Base-by-base conservation (phyloP, 2,888 invertebrate species). In the Cheilosia variabilis region DNA sequence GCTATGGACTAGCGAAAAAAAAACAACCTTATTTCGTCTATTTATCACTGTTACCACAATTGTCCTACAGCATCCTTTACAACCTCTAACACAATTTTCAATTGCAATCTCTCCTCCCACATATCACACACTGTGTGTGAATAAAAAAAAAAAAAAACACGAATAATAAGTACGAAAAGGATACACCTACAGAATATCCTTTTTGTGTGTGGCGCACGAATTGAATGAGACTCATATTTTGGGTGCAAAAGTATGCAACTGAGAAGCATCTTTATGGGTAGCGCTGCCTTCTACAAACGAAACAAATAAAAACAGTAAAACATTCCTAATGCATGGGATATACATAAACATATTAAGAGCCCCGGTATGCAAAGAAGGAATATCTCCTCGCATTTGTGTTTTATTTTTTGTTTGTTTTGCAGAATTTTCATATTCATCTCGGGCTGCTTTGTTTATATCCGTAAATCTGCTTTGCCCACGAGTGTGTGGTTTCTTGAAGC, bases 21-120 rank as follows among this genome's bases (percentile, higher is more conserved):
- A 58, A 41, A n/a, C n/a, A 24, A 10, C 34, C 55, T 31, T 71
- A 71, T 69, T 81, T 77, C 76, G 71, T 81, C 71, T 77, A 81
- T 86, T 86, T 86, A 86, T 86, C 86, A 81, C 68, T 81, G 76
- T 63, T 86, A 57, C 76, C 81, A 68, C 86, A 81, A 77, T 86
- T 81, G 86, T 86, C 72, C 77, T 72, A 58, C 47, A 86, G 81
- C 86, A 86, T 86, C 86, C 62, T 81, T 84, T 79, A 76, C 76
- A 80, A 66, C 60, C 71, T 71, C 66, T 80, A 84, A 76, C 76
- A 86, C 71, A 62, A 76, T 86, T 76, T 75, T 47, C 75, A 86
- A 81, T 81, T 86, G 68, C 81, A 76, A 62, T 72, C 63, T 66
- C 50, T 47, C 57, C 58, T 19, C 22, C 71, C 55, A 60, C 62